Evolutionary conservation across 2,113 vertebrate genomes (phyloP).

Genomic region (Suricata suricatta): DNA sequence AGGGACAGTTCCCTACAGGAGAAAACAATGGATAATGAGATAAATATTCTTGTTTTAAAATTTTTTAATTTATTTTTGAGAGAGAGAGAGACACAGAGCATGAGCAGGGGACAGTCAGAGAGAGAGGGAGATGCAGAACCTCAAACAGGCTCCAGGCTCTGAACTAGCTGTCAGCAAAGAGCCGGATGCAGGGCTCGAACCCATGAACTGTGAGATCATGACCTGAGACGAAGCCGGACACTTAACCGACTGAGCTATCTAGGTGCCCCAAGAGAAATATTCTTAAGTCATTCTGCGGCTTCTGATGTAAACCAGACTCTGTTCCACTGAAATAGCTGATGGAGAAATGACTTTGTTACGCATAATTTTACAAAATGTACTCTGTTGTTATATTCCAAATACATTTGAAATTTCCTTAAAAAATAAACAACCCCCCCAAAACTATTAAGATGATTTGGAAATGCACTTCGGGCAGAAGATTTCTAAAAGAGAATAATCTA

Average conservation of each 20-base stretch:
- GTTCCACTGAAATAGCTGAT: conserved; percentile 30
- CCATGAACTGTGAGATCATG: too few species aligned
- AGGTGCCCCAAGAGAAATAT: conserved; percentile 34
- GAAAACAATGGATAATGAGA: conserved; percentile 49
- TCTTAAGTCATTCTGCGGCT: conserved; percentile 52
- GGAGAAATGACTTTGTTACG: conserved; percentile 35
- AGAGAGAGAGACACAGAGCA: too few species aligned
- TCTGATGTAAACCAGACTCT: conserved; percentile 59
- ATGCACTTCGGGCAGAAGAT: background rate
- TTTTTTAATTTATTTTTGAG: too few species aligned
- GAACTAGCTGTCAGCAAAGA: too few species aligned
- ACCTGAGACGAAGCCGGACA: too few species aligned
- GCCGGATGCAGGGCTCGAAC: too few species aligned
- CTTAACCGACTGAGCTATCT: too few species aligned
- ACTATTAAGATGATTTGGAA: background rate
- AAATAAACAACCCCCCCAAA: background rate
- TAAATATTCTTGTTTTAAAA: background rate
- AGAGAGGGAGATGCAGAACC: too few species aligned
- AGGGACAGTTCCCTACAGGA: conserved; percentile 58
- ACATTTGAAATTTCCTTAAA: conserved; percentile 33
- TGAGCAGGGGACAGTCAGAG: too few species aligned
- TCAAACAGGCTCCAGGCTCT: too few species aligned
- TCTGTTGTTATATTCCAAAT: conserved; percentile 10
- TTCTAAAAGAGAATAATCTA: background rate
- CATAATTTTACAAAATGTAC: conserved; percentile 22